Conservation (phyloP, 2,888 invertebrate species). For the Stenchaetothrips biformis region DNA sequence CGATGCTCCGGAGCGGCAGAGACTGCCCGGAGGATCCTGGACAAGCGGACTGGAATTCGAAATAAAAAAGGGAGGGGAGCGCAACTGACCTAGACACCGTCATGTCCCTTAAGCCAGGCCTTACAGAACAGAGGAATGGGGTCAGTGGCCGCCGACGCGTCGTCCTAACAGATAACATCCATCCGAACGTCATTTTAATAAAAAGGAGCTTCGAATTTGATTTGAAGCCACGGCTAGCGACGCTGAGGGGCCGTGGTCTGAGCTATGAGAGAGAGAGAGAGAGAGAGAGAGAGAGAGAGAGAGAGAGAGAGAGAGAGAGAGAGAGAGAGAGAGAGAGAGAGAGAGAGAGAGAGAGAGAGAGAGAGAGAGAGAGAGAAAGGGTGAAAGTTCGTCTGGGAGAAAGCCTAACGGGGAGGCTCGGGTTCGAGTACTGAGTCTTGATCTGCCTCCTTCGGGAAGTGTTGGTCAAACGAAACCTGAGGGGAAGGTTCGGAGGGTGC, state of each 20-base stretch:
- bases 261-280: too few relatives aligned
- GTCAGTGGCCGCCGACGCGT: background rate
- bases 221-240: background rate
- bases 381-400: background rate
- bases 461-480: too few relatives aligned
- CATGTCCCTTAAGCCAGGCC: background rate
- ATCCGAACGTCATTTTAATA: background rate
- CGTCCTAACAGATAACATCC: background rate
- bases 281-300: too few relatives aligned
- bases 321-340: too few relatives aligned
- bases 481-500: too few relatives aligned
- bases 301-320: too few relatives aligned
- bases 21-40: background rate
- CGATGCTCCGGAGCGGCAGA: too few relatives aligned
- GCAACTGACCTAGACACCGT: constrained; percentile 15
- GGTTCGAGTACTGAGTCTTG: too few relatives aligned
- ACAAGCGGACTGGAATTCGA: background rate
- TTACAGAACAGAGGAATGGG: background rate
- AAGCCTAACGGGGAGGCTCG: background rate
- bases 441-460: too few relatives aligned
- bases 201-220: background rate
- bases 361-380: background rate
- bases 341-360: background rate
- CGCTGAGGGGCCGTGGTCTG: too few relatives aligned
- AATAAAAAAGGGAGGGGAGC: background rate